Evolutionary conservation across 2,888 invertebrate genomes (phyloP).

Genomic region (Alloplasta piceator): DNA sequence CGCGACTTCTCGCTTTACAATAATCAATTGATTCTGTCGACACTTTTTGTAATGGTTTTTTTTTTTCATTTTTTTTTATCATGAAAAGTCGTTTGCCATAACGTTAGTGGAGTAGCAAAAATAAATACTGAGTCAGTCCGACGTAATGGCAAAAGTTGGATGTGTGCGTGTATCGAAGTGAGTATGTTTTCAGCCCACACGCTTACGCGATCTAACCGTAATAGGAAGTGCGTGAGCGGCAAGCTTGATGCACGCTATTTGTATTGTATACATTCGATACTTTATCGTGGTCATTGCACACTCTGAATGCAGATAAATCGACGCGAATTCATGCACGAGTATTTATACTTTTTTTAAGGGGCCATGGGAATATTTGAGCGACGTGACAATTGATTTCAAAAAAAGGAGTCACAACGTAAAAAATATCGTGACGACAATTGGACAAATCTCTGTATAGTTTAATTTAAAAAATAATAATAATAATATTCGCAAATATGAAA

Average conservation of each 20-base stretch:
- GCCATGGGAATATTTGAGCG: no score
- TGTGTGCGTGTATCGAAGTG: constrained; percentile 1
- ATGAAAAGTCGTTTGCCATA: constrained; percentile 32
- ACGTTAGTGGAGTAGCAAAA: constrained; percentile 46
- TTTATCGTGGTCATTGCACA: constrained; percentile 33
- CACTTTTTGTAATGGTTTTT: not conserved
- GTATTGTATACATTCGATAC: constrained; percentile 27
- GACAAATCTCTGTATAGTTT: no score
- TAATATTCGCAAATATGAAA: no score
- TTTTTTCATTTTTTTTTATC: constrained; percentile 1
- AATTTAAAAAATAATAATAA: no score
- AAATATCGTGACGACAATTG: no score
- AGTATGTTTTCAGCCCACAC: constrained; percentile 67
- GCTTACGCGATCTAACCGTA: constrained; percentile 72
- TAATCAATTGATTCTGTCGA: no score
- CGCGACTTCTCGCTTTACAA: no score
- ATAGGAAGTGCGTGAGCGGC: constrained; percentile 77
- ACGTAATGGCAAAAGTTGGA: constrained; percentile 35
- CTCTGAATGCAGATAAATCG: constrained; percentile 1
- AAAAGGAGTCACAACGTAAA: no score
- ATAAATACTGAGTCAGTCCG: constrained; percentile 60
- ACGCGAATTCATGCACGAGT: constrained; percentile 8
- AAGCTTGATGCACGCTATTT: constrained; percentile 30
- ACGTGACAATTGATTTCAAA: no score
- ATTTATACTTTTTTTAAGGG: no score